phyloP scores from a whole-genome alignment of 2,888 invertebrate genomes.

The Cylindroiulus punctatus region DNA sequence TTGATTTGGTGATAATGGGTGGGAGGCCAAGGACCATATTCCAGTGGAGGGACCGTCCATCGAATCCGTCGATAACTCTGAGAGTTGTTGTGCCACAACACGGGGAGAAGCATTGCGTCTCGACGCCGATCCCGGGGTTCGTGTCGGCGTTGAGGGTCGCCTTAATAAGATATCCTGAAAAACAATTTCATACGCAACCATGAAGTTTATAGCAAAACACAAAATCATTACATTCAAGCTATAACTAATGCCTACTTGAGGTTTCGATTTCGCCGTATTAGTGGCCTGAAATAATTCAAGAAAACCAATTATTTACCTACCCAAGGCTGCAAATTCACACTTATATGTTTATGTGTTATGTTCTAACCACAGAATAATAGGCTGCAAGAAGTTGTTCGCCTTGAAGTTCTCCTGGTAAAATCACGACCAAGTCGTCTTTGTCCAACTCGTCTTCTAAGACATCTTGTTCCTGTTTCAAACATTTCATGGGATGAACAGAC shows the following conservation, averaged over 20 bases:
- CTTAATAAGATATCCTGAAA: slow-evolving; percentile 5
- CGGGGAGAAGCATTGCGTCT: background rate
- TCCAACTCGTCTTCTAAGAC: slow-evolving; percentile 70
- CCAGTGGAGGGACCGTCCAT: slow-evolving; percentile 1
- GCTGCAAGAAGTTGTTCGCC: slow-evolving; percentile 65
- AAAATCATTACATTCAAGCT: background rate
- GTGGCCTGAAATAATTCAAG: slow-evolving; percentile 4
- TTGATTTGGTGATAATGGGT: background rate
- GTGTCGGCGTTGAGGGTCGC: background rate
- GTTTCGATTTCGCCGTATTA: slow-evolving; percentile 21
- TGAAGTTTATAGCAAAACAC: background rate
- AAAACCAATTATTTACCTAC: too few relatives aligned
- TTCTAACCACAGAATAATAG: slow-evolving; percentile 60
- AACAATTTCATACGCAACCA: background rate
- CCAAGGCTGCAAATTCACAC: too few relatives aligned
- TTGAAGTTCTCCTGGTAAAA: slow-evolving; percentile 63
- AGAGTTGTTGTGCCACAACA: background rate
- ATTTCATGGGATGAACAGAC: background rate
- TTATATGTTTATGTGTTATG: too few relatives aligned
- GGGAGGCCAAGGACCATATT: background rate
- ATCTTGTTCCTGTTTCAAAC: slow-evolving; percentile 65
- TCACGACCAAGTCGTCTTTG: slow-evolving; percentile 66
- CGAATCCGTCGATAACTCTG: background rate
- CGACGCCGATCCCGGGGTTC: background rate
- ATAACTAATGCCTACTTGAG: background rate